Conservation (phyloP, 1,140 invertebrate genomes). For the Hylyphantes graminicola region DNA sequence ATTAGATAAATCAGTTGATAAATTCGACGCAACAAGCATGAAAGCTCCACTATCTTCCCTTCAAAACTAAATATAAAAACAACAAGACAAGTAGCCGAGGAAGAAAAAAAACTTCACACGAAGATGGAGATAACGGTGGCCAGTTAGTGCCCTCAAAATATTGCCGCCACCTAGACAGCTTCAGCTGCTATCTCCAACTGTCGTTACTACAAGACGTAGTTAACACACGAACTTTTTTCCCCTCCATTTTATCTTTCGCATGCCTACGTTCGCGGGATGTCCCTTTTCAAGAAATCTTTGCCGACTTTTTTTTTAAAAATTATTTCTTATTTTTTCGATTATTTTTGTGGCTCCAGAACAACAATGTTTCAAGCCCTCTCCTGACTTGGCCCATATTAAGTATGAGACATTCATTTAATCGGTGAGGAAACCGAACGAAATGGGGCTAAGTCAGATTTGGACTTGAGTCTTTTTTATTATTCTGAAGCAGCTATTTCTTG, state of each 20-base stretch:
- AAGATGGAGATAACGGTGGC: slow-evolving; percentile 34
- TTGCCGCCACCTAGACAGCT: slow-evolving; percentile 37
- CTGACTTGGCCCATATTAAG: no score
- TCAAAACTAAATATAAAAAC: background rate
- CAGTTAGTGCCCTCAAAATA: slow-evolving; percentile 35
- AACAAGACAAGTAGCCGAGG: background rate
- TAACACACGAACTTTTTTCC: slow-evolving; percentile 14
- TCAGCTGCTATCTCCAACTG: slow-evolving; percentile 10
- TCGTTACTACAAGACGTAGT: slow-evolving; percentile 32
- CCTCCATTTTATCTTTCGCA: slow-evolving; percentile 16
- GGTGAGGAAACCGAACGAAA: no score
- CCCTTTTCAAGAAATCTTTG: slow-evolving; percentile 21
- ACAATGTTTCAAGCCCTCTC: no score
- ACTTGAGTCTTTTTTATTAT: no score
- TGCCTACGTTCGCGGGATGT: background rate
- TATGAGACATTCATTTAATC: no score
- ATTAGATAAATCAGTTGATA: no score
- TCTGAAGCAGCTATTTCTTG: no score
- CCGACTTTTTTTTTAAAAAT: slow-evolving; percentile 5
- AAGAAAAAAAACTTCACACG: slow-evolving; percentile 39
- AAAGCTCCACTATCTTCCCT: no score
- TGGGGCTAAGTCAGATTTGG: no score
- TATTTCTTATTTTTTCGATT: background rate
- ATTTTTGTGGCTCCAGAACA: background rate
- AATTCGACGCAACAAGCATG: no score